Conservation (phyloP, 2,888 invertebrate genomes). For the Ichneumoninae sp. region DNA sequence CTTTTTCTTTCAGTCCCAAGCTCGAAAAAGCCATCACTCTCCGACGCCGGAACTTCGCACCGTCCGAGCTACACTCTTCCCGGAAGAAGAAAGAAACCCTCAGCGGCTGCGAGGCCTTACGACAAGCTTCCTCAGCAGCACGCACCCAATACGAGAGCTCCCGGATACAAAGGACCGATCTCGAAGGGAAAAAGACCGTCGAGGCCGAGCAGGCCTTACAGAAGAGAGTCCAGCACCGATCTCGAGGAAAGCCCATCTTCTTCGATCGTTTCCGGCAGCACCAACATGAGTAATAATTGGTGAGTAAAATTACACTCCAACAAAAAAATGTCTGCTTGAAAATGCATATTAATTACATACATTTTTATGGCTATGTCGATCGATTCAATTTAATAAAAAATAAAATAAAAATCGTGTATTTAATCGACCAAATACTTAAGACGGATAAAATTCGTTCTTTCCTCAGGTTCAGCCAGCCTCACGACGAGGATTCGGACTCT, state of each 20-base stretch:
- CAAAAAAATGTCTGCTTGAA: neutral
- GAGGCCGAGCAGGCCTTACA: conserved; percentile 78
- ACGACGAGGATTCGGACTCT: conserved; percentile 75
- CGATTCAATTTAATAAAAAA: neutral
- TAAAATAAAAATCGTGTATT: neutral
- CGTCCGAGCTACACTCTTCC: conserved; percentile 75
- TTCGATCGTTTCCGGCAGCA: conserved; percentile 23
- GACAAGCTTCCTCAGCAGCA: conserved; percentile 82
- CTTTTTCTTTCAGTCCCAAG: conserved; percentile 64
- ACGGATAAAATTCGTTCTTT: neutral
- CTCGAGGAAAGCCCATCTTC: conserved; percentile 67
- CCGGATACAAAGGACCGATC: conserved; percentile 81
- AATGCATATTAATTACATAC: neutral
- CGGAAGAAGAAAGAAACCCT: conserved; percentile 78
- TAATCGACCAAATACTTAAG: neutral
- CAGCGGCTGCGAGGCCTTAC: conserved; percentile 76
- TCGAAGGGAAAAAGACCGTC: conserved; percentile 73
- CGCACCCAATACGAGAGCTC: conserved; percentile 82
- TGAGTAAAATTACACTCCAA: conserved; percentile 57
- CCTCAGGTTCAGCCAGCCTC: conserved; percentile 76
- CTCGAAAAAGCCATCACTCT: conserved; percentile 72
- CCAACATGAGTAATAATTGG: conserved; percentile 71
- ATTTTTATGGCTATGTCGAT: neutral
- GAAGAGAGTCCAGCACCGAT: conserved; percentile 77
- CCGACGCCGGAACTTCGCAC: conserved; percentile 70